These are phyloP conservation scores for Cancer borealis DNA, from an alignment of 2,888 invertebrate species.

Conservation along the genomic window DNA sequence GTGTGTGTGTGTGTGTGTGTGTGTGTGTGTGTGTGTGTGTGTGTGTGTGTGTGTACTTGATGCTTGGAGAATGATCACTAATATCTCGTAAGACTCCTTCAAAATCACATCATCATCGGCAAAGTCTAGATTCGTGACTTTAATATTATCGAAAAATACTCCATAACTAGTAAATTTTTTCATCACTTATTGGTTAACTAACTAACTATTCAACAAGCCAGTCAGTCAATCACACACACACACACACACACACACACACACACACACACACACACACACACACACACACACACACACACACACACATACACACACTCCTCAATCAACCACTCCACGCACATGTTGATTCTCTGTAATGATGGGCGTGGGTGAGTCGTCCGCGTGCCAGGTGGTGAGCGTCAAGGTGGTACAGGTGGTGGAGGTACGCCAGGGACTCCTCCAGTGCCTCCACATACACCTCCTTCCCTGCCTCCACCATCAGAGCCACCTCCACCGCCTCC, in stretches of 20 bases:
- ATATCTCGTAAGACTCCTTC: no score
- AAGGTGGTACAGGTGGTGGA: conserved; percentile 58
- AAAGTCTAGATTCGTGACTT: no score
- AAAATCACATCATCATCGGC: no score
- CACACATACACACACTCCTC: not conserved
- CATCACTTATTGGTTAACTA: no score
- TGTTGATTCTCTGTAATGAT: not conserved
- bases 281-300: not conserved
- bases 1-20: no score
- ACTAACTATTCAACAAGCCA: no score
- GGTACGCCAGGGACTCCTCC: conserved; percentile 30
- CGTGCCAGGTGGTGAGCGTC: conserved; percentile 53
- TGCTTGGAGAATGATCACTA: no score
- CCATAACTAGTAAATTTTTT: no score
- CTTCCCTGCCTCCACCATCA: conserved; percentile 45
- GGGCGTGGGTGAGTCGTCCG: not conserved
- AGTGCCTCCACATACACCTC: not conserved
- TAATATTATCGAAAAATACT: no score
- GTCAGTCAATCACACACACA: no score
- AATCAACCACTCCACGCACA: not conserved
- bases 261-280: not conserved
- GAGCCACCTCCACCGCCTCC: conserved; percentile 42
- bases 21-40: no score
- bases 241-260: not conserved
- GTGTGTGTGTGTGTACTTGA: no score